Percentiles rank a stretch among this genome's conserved stretches.
phyloP scores from a whole-genome alignment of 2,888 invertebrate species.

The Punctoribates punctum region DNA sequence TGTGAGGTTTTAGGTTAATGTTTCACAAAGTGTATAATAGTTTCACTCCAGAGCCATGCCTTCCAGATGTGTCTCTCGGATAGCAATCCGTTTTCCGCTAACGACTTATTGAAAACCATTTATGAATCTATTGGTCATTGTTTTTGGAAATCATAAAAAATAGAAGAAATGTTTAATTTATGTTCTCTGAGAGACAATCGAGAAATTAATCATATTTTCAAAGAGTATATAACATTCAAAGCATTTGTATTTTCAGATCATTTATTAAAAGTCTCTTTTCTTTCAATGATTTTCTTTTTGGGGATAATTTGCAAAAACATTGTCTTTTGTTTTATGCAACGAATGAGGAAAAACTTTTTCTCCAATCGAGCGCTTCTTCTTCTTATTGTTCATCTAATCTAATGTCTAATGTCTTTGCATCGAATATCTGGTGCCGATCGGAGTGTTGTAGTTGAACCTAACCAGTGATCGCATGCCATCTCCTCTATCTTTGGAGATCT shows the following conservation, averaged over 20 bases:
- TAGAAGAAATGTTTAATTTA: neutral
- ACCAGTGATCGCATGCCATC: constrained; percentile 7
- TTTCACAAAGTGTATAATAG: constrained; percentile 30
- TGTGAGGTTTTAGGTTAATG: constrained; percentile 26
- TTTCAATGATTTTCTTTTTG: neutral
- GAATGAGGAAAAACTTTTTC: neutral
- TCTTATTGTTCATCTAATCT: neutral
- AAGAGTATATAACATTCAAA: neutral
- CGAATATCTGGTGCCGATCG: neutral
- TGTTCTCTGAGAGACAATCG: neutral
- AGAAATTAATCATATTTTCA: neutral
- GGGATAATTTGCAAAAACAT: neutral
- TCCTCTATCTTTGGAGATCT: neutral
- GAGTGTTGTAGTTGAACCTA: neutral
- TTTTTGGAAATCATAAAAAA: neutral
- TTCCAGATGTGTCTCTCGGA: constrained; percentile 17
- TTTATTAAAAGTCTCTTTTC: neutral
- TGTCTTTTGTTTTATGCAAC: neutral
- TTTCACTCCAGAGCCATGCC: neutral
- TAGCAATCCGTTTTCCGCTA: neutral
- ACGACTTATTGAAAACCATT: neutral
- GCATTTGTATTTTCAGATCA: neutral
- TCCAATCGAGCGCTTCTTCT: neutral
- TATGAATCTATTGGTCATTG: neutral
- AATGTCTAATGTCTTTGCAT: neutral